Percentiles rank a stretch among this genome's conserved stretches.
These are phyloP conservation scores for Callyntrura sp. DNA, from an alignment of 2,888 invertebrate species.

Conservation along the genomic window DNA sequence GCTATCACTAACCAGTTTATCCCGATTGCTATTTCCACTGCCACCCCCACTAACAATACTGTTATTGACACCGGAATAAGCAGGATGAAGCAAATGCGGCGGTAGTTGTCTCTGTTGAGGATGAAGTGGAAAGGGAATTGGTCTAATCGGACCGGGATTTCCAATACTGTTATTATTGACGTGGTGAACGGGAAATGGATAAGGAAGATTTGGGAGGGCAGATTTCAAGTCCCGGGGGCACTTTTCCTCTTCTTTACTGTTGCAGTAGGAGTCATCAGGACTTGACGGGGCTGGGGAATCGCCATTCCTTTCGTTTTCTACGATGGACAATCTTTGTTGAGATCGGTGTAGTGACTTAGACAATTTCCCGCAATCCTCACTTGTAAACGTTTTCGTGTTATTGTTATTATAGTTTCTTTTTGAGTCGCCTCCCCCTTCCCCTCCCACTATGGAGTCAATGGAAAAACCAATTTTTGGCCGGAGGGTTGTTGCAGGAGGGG, in stretches of 20 bases:
- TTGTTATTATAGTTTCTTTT: slow-evolving; percentile 16
- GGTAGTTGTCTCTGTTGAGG: slow-evolving; percentile 34
- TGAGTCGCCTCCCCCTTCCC: slow-evolving; percentile 84
- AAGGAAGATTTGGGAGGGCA: slow-evolving; percentile 31
- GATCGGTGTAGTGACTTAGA: slow-evolving; percentile 20
- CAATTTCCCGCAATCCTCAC: background rate
- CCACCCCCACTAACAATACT: slow-evolving; percentile 5
- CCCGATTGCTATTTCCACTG: background rate
- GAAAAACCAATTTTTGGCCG: slow-evolving; percentile 97
- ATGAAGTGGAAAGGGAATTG: slow-evolving; percentile 39
- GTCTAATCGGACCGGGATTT: slow-evolving; percentile 5
- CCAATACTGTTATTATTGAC: slow-evolving; percentile 15
- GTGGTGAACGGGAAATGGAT: slow-evolving; percentile 20
- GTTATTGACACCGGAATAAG: slow-evolving; percentile 14
- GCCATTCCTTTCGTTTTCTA: slow-evolving; percentile 26
- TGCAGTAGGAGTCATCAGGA: slow-evolving; percentile 4
- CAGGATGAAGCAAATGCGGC: slow-evolving; percentile 45
- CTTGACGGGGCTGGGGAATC: slow-evolving; percentile 29
- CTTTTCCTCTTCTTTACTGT: slow-evolving; percentile 1
- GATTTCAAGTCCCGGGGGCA: slow-evolving; percentile 27
- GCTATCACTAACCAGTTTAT: slow-evolving; percentile 1
- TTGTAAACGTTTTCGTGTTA: background rate
- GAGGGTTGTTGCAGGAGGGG: slow-evolving; percentile 87
- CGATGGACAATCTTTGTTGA: slow-evolving; percentile 12
- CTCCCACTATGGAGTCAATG: slow-evolving; percentile 97